Conservation (phyloP, 1,140 invertebrate genomes). For the Dinothrombium tinctorium region DNA sequence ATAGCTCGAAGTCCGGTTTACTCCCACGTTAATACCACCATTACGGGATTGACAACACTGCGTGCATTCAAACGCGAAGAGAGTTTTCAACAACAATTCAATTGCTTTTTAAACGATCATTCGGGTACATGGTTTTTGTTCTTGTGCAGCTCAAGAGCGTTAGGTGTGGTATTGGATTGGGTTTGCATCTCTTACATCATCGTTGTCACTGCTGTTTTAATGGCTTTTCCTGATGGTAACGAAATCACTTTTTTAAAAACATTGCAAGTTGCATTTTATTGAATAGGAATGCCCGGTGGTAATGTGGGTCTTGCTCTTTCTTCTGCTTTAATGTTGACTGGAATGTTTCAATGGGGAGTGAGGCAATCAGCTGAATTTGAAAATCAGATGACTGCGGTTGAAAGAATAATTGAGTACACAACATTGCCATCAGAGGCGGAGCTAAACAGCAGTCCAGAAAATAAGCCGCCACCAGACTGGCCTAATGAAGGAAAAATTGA, state of each 20-base stretch:
- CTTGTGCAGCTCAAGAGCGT: conserved; percentile 46
- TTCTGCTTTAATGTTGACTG: conserved; percentile 43
- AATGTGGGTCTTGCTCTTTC: conserved; percentile 41
- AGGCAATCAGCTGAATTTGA: conserved; percentile 52
- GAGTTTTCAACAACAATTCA: conserved; percentile 37
- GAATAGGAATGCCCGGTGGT: background rate
- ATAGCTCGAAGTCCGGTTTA: conserved; percentile 21
- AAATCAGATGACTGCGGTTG: conserved; percentile 58
- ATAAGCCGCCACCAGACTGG: conserved; percentile 42
- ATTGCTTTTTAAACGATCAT: conserved; percentile 19
- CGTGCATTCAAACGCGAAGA: conserved; percentile 22
- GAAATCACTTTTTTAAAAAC: too few relatives aligned
- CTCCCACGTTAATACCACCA: conserved; percentile 24
- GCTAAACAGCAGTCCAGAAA: conserved; percentile 25
- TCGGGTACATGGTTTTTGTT: conserved; percentile 37
- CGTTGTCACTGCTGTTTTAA: conserved; percentile 15
- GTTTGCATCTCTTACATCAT: conserved; percentile 42
- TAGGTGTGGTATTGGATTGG: conserved; percentile 53
- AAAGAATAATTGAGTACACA: conserved; percentile 52
- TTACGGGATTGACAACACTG: conserved; percentile 26
- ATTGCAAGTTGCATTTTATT: too few relatives aligned
- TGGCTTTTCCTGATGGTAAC: conserved; percentile 1
- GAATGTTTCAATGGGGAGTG: conserved; percentile 59
- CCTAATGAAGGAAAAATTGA: conserved; percentile 39
- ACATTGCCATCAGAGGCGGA: conserved; percentile 35